Percentiles rank a stretch among this genome's conserved stretches.
phyloP scores from a whole-genome alignment of 1,140 invertebrate genomes.

The Procambarus clarkii region DNA sequence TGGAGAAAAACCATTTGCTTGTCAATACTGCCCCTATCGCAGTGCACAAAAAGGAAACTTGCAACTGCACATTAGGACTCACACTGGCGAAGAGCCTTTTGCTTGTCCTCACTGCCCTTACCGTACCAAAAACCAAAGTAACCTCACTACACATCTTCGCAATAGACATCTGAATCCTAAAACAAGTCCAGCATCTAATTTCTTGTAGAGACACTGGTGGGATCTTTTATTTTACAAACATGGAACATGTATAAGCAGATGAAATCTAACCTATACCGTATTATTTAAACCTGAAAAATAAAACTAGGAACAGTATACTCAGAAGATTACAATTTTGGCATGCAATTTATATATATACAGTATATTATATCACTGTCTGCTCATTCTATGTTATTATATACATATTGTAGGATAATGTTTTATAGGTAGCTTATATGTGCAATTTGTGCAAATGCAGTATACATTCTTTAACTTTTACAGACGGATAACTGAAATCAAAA shows the following conservation, averaged over 20 bases:
- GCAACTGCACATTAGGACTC: slow-evolving; percentile 54
- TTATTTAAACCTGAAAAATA: not conserved
- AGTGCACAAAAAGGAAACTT: slow-evolving; percentile 60
- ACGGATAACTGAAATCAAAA: too few relatives aligned
- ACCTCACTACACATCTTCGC: slow-evolving; percentile 55
- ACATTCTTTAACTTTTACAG: too few relatives aligned
- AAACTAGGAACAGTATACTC: too few relatives aligned
- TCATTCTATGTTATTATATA: not conserved
- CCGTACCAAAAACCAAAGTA: slow-evolving; percentile 59
- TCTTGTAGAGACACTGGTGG: not conserved
- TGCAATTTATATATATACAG: too few relatives aligned
- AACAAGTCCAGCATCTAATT: slow-evolving; percentile 3
- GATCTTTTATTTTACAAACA: not conserved
- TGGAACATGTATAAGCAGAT: not conserved
- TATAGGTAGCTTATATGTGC: not conserved
- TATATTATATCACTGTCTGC: not conserved
- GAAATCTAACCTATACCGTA: not conserved
- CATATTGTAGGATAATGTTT: not conserved
- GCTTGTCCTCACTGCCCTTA: slow-evolving; percentile 47
- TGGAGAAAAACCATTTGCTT: slow-evolving; percentile 56
- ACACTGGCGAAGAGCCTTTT: slow-evolving; percentile 62
- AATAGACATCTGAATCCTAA: slow-evolving; percentile 28
- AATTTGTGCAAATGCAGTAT: too few relatives aligned
- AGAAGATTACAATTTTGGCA: too few relatives aligned
- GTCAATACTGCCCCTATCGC: slow-evolving; percentile 57